These are phyloP conservation scores for Seira musarum DNA, from an alignment of 2,888 invertebrate species.

Conservation along the genomic window DNA sequence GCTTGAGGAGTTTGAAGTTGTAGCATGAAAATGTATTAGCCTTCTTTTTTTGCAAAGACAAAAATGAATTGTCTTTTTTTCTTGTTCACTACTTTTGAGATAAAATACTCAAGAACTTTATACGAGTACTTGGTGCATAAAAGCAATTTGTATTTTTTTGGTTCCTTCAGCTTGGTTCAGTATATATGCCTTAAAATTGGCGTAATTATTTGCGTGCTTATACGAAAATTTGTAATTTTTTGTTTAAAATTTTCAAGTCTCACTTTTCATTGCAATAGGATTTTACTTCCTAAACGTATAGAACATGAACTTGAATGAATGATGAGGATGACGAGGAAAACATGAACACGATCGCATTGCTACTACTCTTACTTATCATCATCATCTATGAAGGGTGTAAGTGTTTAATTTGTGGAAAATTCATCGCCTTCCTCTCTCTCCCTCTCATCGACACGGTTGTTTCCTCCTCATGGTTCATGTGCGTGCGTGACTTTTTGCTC, in stretches of 20 bases:
- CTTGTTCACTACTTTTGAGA: neutral
- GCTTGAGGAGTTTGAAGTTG: too few relatives aligned
- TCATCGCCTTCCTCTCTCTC: neutral
- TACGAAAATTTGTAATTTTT: neutral
- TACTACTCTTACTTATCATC: constrained; percentile 17
- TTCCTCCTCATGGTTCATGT: constrained; percentile 15
- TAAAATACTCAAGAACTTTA: too few relatives aligned
- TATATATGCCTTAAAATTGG: neutral
- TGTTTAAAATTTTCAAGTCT: neutral
- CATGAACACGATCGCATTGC: neutral
- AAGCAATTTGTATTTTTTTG: neutral
- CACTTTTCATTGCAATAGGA: too few relatives aligned
- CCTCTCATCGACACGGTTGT: neutral
- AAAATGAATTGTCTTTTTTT: neutral
- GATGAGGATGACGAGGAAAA: neutral
- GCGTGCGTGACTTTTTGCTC: constrained; percentile 50
- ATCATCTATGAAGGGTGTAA: neutral
- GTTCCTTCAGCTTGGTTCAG: neutral
- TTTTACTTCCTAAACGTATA: neutral
- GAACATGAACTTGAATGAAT: neutral
- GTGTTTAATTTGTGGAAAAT: neutral
- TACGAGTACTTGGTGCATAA: neutral
- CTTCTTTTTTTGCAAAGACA: neutral
- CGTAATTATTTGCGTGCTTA: too few relatives aligned
- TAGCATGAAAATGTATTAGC: too few relatives aligned